A percentile compares a stretch with the other conserved stretches of the same genome.
Evolutionary conservation across 2,888 invertebrate species (phyloP).

Genomic region (Chrysolina haemoptera): DNA sequence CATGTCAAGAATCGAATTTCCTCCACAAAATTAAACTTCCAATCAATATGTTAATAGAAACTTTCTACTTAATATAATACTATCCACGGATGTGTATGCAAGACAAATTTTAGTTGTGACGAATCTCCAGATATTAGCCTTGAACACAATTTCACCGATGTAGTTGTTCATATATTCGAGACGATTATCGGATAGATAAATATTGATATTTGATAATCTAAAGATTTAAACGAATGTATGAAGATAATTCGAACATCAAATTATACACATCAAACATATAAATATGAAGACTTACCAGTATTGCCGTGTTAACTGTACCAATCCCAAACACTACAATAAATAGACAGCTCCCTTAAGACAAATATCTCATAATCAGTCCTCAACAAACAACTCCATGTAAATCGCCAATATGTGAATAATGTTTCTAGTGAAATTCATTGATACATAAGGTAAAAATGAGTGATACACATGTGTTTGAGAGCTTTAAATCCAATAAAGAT

Average conservation of each 20-base stretch:
- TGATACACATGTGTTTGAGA: too few relatives aligned
- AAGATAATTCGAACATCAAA: slow-evolving; percentile 15
- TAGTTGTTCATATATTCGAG: background rate
- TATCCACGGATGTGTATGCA: too few relatives aligned
- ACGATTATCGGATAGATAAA: too few relatives aligned
- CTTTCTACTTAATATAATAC: too few relatives aligned
- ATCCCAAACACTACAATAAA: slow-evolving; percentile 25
- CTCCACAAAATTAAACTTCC: too few relatives aligned
- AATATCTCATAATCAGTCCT: background rate
- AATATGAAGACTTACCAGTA: slow-evolving; percentile 43
- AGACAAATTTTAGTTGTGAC: too few relatives aligned
- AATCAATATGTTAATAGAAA: too few relatives aligned
- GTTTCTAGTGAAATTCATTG: too few relatives aligned
- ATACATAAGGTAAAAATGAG: too few relatives aligned
- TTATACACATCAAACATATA: slow-evolving; percentile 35
- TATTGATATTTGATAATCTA: background rate
- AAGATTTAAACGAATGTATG: background rate
- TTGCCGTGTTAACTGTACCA: slow-evolving; percentile 40
- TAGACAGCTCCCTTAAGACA: background rate
- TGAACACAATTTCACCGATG: background rate
- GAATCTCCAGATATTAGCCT: too few relatives aligned
- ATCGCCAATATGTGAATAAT: background rate
- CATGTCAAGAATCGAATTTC: too few relatives aligned
- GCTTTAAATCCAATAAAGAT: too few relatives aligned
- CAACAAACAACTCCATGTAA: background rate